Evolutionary conservation across 2,888 invertebrate species (phyloP), one percentile per base, ranked within the genome.

Genomic region (Melinopterus prodromus): DNA sequence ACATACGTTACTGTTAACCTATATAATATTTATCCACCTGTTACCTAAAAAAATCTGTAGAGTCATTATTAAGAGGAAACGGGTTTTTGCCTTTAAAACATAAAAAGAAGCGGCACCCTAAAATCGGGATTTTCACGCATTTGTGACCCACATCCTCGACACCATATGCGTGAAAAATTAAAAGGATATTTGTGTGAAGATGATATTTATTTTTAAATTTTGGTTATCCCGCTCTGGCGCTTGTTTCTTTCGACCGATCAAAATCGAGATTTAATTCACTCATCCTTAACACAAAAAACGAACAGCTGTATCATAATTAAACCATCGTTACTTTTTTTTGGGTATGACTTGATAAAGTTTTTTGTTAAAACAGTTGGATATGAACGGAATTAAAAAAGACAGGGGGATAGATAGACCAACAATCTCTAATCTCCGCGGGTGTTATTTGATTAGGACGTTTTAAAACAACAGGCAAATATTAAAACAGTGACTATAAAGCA

Each of bases 131-230:
- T 53, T 1, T 53, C 12, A 53, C 53, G 53, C 9, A 53, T 53
- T 53, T 53, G 12, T 53, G 53, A 53, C 53, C 53, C 12, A 53
- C 12, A 53, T 53, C 12, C 53, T 53, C 5, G 53, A 53, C 53
- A 53, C 53, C 53, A 53, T 53, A 53, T 53, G 53, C 53, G 53
- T 53, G 53, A 53, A 53, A 53, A 53, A 53, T 53, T 53, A 53
- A 53, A 53, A 9, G 53, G 7, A 12, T 53, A 53, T 53, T 53
- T 53, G 53, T 53, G 9, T 7, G 53, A 53, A 9, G 53, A 53
- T 53, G 53, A 53, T 53, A 6, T 53, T 53, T 53, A 53, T 53
- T 53, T 53, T 53, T 12, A 53, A 53, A 53, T 53, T 53, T 12
- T 12, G 53, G 53, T 53, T 26, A 26, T 1, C 53, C 53, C 12